A percentile compares a stretch with the other conserved stretches of the same genome.
These are phyloP conservation scores for Phlogophora meticulosa DNA, from an alignment of 2,888 invertebrate genomes.

Conservation along the genomic window DNA sequence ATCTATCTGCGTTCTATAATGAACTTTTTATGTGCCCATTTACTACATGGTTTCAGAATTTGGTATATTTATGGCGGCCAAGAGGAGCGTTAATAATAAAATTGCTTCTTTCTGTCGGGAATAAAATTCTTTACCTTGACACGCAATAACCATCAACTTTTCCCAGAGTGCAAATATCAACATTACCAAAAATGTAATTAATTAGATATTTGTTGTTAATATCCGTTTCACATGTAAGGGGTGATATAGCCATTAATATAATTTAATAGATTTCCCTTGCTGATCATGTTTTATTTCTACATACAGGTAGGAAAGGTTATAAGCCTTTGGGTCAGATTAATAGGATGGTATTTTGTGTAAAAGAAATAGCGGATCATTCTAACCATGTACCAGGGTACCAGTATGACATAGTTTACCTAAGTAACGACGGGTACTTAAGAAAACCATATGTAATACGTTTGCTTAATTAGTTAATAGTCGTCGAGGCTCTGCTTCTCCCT, in stretches of 20 bases:
- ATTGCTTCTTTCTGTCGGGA: conserved; percentile 53
- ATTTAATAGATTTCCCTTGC: conserved; percentile 47
- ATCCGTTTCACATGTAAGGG: conserved; percentile 44
- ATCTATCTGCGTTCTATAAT: neutral
- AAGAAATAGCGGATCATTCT: too few relatives aligned
- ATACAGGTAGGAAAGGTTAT: conserved; percentile 7
- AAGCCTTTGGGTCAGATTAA: conserved; percentile 9
- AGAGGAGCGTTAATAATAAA: neutral
- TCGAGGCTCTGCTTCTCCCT: conserved; percentile 64
- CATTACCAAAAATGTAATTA: conserved; percentile 51
- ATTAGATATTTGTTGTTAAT: conserved; percentile 37
- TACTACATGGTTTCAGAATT: neutral
- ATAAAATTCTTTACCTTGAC: conserved; percentile 52
- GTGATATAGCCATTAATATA: conserved; percentile 19
- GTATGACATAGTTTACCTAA: conserved; percentile 34
- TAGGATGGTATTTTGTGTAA: neutral
- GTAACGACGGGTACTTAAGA: conserved; percentile 46
- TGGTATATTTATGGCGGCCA: neutral
- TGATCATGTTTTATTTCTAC: conserved; percentile 35
- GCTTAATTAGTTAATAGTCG: conserved; percentile 81
- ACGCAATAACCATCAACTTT: conserved; percentile 55
- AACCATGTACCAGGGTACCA: neutral
- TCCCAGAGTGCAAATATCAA: conserved; percentile 53
- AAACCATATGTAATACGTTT: conserved; percentile 61
- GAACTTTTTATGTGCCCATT: neutral